A percentile compares a stretch with the other conserved stretches of the same genome.
phyloP scores from a whole-genome alignment of 2,113 vertebrate genomes.

The Colistium nudipinnis region DNA sequence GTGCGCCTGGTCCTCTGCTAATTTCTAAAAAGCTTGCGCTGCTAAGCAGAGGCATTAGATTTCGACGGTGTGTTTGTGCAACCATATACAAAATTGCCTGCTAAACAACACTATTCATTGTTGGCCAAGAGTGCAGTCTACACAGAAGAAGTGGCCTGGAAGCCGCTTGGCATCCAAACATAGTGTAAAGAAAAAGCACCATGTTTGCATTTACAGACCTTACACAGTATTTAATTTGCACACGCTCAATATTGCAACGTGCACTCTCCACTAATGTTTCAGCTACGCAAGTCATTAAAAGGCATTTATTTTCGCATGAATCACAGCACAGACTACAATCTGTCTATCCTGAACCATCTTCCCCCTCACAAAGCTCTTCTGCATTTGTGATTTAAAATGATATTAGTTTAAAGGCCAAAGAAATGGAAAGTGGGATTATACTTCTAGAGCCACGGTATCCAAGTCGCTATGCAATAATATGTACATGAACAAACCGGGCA shows the following conservation, averaged over 20 bases:
- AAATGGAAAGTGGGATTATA: no score
- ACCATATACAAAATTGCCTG: constrained; percentile 14
- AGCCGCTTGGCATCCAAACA: constrained; percentile 15
- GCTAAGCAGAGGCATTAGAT: constrained; percentile 17
- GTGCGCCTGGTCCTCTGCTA: constrained; percentile 34
- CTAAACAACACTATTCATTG: constrained; percentile 33
- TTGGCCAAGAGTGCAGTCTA: constrained; percentile 14
- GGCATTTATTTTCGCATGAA: not conserved
- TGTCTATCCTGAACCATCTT: not conserved
- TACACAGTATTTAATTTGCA: constrained; percentile 14
- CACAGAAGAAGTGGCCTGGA: not conserved
- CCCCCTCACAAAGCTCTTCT: not conserved
- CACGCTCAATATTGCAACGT: not conserved
- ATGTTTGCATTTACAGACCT: constrained; percentile 16
- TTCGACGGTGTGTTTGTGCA: constrained; percentile 11
- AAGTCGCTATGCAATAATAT: constrained; percentile 31
- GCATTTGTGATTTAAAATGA: not conserved
- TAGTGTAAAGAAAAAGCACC: constrained; percentile 6
- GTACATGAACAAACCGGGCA: no score
- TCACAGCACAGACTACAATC: not conserved
- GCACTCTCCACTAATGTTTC: not conserved
- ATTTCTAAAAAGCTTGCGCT: constrained; percentile 41
- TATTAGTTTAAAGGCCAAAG: no score
- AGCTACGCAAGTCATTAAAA: constrained; percentile 1
- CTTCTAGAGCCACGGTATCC: constrained; percentile 42